Percentiles rank a stretch among this genome's conserved stretches.
Conservation (phyloP, 2,113 vertebrate genomes). For the Calidris pygmaea region DNA sequence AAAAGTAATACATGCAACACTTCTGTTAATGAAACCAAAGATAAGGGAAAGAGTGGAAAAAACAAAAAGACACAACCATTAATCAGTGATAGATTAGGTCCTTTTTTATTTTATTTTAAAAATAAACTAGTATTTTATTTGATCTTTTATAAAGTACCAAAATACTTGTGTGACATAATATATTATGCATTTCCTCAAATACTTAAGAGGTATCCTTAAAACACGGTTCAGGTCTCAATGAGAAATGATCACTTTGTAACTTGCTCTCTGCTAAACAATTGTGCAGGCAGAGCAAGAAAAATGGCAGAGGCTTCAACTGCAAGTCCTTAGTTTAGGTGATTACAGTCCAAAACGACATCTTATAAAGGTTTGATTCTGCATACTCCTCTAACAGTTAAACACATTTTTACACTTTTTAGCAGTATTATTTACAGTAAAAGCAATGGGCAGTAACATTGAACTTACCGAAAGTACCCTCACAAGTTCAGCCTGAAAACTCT, state of each 20-base stretch:
- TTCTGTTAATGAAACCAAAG: neutral
- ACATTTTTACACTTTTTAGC: neutral
- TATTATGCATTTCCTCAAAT: neutral
- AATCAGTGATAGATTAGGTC: neutral
- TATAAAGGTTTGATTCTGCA: neutral
- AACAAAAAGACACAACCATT: neutral
- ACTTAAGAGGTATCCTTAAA: neutral
- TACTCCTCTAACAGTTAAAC: neutral
- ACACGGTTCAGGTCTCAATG: neutral
- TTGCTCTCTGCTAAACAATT: neutral
- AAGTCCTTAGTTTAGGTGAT: neutral
- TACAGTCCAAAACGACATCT: neutral
- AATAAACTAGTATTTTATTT: neutral
- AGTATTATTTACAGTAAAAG: neutral
- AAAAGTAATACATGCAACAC: neutral
- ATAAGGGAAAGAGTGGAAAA: neutral
- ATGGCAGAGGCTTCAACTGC: neutral
- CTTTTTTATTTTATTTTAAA: neutral
- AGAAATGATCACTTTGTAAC: neutral
- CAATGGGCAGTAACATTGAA: neutral
- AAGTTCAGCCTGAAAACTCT: neutral
- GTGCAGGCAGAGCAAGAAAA: neutral
- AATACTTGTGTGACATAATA: neutral
- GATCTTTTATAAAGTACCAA: neutral
- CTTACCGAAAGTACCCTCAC: neutral